phyloP scores from a whole-genome alignment of 1,140 invertebrate species.

The Anastrepha obliqua region DNA sequence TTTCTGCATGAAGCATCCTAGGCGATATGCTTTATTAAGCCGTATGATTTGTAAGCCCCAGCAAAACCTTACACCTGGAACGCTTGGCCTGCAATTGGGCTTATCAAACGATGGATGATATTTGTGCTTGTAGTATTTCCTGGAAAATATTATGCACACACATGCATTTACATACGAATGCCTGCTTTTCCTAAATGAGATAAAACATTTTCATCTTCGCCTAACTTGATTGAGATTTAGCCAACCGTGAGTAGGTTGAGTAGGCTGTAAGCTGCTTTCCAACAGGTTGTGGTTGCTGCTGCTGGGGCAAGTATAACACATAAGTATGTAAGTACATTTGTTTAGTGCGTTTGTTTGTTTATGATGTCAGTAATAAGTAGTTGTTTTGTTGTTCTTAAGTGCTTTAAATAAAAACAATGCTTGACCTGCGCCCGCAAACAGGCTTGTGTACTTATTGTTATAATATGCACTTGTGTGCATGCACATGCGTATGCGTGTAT shows the following conservation, averaged over 20 bases:
- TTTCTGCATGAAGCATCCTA: too few relatives aligned
- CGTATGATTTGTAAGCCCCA: too few relatives aligned
- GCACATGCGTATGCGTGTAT: not conserved
- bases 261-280: not conserved
- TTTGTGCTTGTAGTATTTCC: too few relatives aligned
- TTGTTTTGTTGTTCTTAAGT: not conserved
- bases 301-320: too few relatives aligned
- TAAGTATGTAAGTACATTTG: not conserved
- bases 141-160: too few relatives aligned
- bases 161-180: not conserved
- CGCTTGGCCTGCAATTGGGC: too few relatives aligned
- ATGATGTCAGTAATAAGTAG: not conserved
- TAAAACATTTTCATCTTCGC: too few relatives aligned
- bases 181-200: not conserved
- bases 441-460: not conserved
- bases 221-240: too few relatives aligned
- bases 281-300: not conserved
- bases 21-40: too few relatives aligned
- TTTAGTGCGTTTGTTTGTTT: not conserved
- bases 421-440: conserved; percentile 11
- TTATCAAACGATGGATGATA: too few relatives aligned
- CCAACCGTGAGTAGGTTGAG: not conserved
- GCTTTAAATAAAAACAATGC: conserved; percentile 48
- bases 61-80: too few relatives aligned
- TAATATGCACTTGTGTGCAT: not conserved